Base-by-base conservation (phyloP, 2,797 vertebrate genomes). In the Sciaenops ocellatus region DNA sequence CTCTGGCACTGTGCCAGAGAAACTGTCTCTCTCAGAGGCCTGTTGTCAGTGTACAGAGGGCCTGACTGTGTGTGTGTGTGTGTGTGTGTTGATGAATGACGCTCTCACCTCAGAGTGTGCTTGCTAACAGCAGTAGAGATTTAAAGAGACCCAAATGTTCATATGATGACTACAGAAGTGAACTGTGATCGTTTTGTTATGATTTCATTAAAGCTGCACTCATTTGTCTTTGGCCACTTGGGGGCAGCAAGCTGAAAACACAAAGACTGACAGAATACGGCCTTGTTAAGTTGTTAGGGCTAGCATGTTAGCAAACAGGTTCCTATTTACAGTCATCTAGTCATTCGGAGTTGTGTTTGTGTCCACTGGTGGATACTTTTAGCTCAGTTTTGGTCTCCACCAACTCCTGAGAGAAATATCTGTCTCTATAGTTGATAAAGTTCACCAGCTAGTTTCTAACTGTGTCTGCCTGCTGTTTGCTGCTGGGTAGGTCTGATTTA, bases 1-100 rank as follows among this genome's bases (percentile, higher is more conserved):
- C 67, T 68, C n/a, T 79, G 85, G 80, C 79, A 13, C 51, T 15
- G 60, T 38, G 76, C 83, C 85, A 79, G 20, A 34, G 66, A 74
- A 69, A 83, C 50, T 8, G 73, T 28, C 52, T 89, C 52, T 89
- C 42, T 55, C 22, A 48, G 77, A 78, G 48, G 60, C 48, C 42
- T 59, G 68, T 38, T 74, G 61, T 72, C 50, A n/a, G 60, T 56
- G 63, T 55, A 54, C 61, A 65, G 34, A 71, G 52, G 41, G 47
- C 38, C 9, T 12, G 68, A 17, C 38, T 82, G 16, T 79, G 48
- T 18, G 51, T 59, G 38, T 8, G 30, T 18, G 44, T 26, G 20
- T 20, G 10, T 47, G 26, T 38, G 38, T 50, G 13, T 4, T 16
- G 22, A n/a, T 54, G 52, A 28, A 73, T 24, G 11, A 76, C 57